Conservation (phyloP, 2,797 vertebrate species). For the Forpus xanthops region DNA sequence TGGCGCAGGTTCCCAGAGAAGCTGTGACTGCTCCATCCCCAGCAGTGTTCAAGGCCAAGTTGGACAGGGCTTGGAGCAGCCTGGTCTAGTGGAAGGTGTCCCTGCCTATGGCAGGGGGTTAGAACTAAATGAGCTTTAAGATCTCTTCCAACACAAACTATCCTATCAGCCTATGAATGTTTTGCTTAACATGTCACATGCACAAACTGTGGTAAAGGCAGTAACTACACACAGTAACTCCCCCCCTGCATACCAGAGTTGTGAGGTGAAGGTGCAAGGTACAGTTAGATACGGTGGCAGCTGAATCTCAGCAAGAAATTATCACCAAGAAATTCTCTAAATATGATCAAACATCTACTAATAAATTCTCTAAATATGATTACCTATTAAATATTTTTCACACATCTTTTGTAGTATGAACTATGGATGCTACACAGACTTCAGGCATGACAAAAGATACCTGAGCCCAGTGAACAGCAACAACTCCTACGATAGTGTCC, state of each 20-base stretch:
- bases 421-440: background rate
- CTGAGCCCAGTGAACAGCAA: background rate
- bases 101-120: background rate
- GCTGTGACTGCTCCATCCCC: background rate
- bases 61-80: background rate
- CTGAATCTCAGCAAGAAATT: background rate
- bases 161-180: background rate
- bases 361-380: background rate
- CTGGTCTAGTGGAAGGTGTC: background rate
- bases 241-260: background rate
- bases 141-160: background rate
- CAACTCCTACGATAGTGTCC: background rate
- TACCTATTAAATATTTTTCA: background rate
- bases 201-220: background rate
- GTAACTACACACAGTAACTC: background rate
- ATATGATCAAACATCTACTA: background rate
- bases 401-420: rapidly evolving
- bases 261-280: background rate
- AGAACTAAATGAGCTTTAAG: background rate
- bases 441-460: background rate
- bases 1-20: background rate
- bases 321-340: background rate
- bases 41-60: background rate
- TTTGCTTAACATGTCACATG: background rate
- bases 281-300: background rate